Percentiles rank a stretch among this genome's conserved stretches.
Evolutionary conservation across 2,888 invertebrate species (phyloP).

Genomic region (Rhorus exstirpatorius): DNA sequence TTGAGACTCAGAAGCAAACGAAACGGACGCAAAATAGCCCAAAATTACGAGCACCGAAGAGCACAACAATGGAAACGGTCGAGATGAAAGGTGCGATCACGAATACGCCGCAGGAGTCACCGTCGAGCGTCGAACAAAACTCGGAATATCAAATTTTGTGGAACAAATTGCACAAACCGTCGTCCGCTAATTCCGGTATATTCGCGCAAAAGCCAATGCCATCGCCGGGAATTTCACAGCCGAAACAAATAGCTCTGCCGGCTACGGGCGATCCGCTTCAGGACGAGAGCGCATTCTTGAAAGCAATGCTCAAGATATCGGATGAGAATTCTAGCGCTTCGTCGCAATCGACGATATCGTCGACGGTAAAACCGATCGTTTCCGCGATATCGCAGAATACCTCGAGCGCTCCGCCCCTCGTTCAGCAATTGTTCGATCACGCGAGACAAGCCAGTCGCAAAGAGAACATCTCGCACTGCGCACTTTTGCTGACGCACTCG

Average conservation of each 20-base stretch:
- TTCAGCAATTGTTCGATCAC: slow-evolving; percentile 84
- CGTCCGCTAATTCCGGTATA: slow-evolving; percentile 69
- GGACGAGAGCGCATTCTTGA: slow-evolving; percentile 84
- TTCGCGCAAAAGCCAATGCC: slow-evolving; percentile 60
- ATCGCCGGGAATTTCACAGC: slow-evolving; percentile 48
- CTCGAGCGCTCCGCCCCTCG: slow-evolving; percentile 82
- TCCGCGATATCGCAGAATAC: slow-evolving; percentile 66
- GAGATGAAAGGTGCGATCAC: background rate
- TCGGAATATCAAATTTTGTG: slow-evolving; percentile 84
- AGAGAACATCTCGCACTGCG: slow-evolving; percentile 77
- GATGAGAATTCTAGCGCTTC: slow-evolving; percentile 77
- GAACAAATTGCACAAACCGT: slow-evolving; percentile 82
- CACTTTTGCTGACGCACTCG: slow-evolving; percentile 85
- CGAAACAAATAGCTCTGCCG: slow-evolving; percentile 37
- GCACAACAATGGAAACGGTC: background rate
- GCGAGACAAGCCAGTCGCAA: slow-evolving; percentile 79
- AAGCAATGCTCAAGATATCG: slow-evolving; percentile 83
- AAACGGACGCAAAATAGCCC: slow-evolving; percentile 52
- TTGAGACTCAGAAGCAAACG: slow-evolving; percentile 30
- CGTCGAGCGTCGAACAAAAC: slow-evolving; percentile 46
- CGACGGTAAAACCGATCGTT: slow-evolving; percentile 66
- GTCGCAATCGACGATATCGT: slow-evolving; percentile 59
- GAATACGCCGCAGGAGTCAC: slow-evolving; percentile 2
- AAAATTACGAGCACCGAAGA: slow-evolving; percentile 53
- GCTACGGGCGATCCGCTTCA: slow-evolving; percentile 69